phyloP scores from a whole-genome alignment of 2,888 invertebrate species.

The Bruchidius siliquastri region DNA sequence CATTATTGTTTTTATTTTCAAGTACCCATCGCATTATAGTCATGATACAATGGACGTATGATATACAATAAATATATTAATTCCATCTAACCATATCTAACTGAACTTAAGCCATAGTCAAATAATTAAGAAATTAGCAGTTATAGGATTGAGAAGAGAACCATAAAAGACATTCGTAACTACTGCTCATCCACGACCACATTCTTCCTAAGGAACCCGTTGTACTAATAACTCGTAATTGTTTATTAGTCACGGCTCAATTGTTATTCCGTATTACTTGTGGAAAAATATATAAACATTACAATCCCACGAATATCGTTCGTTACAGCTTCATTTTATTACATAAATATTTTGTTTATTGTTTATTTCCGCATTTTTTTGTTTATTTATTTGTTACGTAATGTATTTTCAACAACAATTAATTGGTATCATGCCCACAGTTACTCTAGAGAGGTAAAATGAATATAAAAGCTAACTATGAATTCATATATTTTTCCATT shows the following conservation, averaged over 20 bases:
- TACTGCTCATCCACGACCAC: neutral
- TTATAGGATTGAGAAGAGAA: neutral
- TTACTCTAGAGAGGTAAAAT: too few relatives aligned
- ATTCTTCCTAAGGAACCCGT: neutral
- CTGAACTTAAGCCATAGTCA: too few relatives aligned
- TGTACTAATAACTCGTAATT: neutral
- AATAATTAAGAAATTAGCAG: too few relatives aligned
- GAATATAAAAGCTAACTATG: too few relatives aligned
- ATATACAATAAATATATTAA: too few relatives aligned
- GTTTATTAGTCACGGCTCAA: neutral
- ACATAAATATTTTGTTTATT: neutral
- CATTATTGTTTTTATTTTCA: too few relatives aligned
- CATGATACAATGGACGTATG: too few relatives aligned
- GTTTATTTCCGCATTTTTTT: neutral
- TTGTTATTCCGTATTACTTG: too few relatives aligned
- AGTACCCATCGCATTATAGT: too few relatives aligned
- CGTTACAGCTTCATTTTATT: neutral
- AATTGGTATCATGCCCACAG: neutral
- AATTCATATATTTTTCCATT: too few relatives aligned
- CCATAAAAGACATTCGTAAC: neutral
- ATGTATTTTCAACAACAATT: neutral
- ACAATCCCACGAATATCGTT: neutral
- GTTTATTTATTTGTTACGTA: neutral
- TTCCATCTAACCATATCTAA: too few relatives aligned
- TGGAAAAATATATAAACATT: too few relatives aligned